Evolutionary conservation across 2,888 invertebrate species (phyloP).

Genomic region (Hypomecis punctinalis): DNA sequence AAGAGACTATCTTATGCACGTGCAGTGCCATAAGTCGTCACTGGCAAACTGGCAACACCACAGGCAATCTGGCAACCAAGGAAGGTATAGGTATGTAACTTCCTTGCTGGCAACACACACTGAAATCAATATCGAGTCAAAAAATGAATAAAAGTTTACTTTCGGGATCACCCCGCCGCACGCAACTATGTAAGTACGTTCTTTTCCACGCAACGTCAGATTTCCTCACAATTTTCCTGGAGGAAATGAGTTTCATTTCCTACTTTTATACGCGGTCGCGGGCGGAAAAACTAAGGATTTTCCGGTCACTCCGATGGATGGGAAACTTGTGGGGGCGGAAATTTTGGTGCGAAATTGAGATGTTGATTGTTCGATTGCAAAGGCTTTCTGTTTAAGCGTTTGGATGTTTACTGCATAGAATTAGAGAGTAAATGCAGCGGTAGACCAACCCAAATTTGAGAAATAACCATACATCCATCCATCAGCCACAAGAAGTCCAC

Average conservation of each 20-base stretch:
- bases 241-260: constrained; percentile 38
- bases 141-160: neutral
- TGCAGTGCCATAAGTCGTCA: too few species aligned
- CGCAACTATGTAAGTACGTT: constrained; percentile 15
- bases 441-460: too few species aligned
- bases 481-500: too few species aligned
- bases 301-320: constrained; percentile 38
- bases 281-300: constrained; percentile 41
- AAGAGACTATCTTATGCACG: too few species aligned
- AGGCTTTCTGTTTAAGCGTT: constrained; percentile 4
- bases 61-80: too few species aligned
- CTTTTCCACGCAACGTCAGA: constrained; percentile 27
- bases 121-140: neutral
- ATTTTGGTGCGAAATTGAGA: constrained; percentile 2
- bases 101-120: constrained; percentile 2
- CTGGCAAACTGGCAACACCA: too few species aligned
- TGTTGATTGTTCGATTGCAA: constrained; percentile 1
- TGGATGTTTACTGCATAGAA: neutral
- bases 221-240: constrained; percentile 27
- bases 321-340: constrained; percentile 8
- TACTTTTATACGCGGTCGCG: constrained; percentile 29
- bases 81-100: too few species aligned
- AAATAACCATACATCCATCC: too few species aligned
- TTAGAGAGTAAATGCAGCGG: too few species aligned
- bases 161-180: neutral